A percentile compares a stretch with the other conserved stretches of the same genome.
Evolutionary conservation across 1,140 invertebrate genomes (phyloP).

Genomic region (Pantala flavescens): DNA sequence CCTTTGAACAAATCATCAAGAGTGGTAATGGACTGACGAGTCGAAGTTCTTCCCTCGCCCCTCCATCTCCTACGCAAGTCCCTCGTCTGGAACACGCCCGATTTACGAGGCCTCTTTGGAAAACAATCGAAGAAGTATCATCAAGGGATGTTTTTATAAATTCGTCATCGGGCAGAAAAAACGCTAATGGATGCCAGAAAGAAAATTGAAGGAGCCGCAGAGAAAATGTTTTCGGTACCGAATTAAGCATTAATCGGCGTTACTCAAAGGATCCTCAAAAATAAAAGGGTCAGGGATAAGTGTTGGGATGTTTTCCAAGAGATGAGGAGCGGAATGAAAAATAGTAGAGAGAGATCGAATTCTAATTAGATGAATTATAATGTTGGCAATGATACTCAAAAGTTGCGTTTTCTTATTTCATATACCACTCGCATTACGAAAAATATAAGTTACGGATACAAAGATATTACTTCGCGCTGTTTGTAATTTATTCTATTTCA

Average conservation of each 20-base stretch:
- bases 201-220: neutral
- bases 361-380: too few species aligned
- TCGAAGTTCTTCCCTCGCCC: neutral
- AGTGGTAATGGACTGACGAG: too few species aligned
- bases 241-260: neutral
- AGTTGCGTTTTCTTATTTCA: too few species aligned
- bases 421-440: too few species aligned
- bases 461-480: too few species aligned
- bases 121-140: neutral
- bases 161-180: neutral
- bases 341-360: neutral
- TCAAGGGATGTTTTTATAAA: too few species aligned
- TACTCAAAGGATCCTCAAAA: neutral
- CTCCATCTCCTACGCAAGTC: neutral
- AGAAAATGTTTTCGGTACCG: neutral
- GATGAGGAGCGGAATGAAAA: neutral
- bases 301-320: neutral
- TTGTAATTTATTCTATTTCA: too few species aligned
- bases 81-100: neutral
- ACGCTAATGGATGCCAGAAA: neutral
- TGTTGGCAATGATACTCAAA: too few species aligned
- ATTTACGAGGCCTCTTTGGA: neutral
- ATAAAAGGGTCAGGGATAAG: neutral
- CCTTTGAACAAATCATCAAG: too few species aligned
- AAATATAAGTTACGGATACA: too few species aligned